phyloP scores from a whole-genome alignment of 2,888 invertebrate genomes.

The Tetragonula carbonaria region DNA sequence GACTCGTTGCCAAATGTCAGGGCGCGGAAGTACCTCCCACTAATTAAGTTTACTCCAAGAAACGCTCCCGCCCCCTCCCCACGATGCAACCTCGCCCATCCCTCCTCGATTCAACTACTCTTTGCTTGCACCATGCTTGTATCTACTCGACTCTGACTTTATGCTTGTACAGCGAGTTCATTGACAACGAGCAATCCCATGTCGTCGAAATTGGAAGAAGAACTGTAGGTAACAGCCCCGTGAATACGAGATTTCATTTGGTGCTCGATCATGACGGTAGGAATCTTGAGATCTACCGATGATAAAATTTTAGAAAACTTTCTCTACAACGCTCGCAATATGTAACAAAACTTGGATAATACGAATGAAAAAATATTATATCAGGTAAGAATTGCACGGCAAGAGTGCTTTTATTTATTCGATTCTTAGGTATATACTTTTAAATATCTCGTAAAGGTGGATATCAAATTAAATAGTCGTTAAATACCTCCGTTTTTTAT shows the following conservation, averaged over 20 bases:
- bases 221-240: neutral
- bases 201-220: conserved; percentile 6
- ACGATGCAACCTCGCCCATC: conserved; percentile 1
- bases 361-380: too few relatives aligned
- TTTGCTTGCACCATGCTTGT: conserved; percentile 15
- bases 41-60: conserved; percentile 78
- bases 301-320: neutral
- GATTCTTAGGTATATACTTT: too few relatives aligned
- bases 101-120: conserved; percentile 14
- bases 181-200: conserved; percentile 46
- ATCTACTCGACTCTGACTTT: neutral
- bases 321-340: neutral
- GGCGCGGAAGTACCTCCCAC: conserved; percentile 70
- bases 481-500: too few relatives aligned
- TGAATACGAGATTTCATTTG: neutral
- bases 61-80: conserved; percentile 43
- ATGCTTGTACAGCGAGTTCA: conserved; percentile 65
- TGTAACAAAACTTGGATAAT: neutral
- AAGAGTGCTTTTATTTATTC: too few relatives aligned
- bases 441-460: too few relatives aligned
- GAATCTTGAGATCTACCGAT: neutral
- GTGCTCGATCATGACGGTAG: neutral
- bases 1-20: conserved; percentile 78
- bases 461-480: too few relatives aligned
- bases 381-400: too few relatives aligned